Conservation (phyloP, 2,113 vertebrate genomes). For the Urocolius indicus region DNA sequence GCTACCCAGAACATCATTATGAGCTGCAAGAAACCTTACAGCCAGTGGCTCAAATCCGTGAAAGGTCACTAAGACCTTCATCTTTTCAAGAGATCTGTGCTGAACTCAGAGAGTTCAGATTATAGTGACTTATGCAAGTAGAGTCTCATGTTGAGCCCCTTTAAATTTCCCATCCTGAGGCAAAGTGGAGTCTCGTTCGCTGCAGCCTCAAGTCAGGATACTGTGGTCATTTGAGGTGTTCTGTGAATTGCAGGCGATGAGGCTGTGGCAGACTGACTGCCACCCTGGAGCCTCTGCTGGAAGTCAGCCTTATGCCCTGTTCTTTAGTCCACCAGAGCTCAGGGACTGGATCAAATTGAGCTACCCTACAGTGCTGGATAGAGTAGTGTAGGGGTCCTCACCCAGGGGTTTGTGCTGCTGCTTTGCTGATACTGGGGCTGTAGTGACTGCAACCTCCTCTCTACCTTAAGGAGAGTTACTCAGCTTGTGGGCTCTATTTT, state of each 20-base stretch:
- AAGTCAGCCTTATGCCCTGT: not conserved
- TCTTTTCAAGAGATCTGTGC: not conserved
- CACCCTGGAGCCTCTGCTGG: not conserved
- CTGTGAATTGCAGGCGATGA: not conserved
- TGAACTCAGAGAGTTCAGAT: not conserved
- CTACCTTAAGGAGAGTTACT: not conserved
- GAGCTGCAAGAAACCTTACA: not conserved
- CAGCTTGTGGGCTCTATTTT: not conserved
- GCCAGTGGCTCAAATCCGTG: not conserved
- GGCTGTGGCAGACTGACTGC: not conserved
- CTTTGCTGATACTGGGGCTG: not conserved
- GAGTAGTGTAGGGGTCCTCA: not conserved
- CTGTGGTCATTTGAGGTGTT: not conserved
- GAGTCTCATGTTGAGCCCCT: not conserved
- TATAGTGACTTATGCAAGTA: not conserved
- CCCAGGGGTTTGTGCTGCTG: not conserved
- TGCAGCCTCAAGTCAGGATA: not conserved
- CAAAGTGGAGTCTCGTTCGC: not conserved
- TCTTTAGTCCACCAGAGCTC: not conserved
- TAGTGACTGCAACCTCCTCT: not conserved
- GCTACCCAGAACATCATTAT: not conserved
- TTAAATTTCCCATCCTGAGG: not conserved
- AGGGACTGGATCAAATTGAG: not conserved
- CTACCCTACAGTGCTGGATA: not conserved
- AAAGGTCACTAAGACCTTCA: conserved; percentile 2